Conservation (phyloP, 1,140 invertebrate species). For the Pachyrhynchus sulphureomaculatus region DNA sequence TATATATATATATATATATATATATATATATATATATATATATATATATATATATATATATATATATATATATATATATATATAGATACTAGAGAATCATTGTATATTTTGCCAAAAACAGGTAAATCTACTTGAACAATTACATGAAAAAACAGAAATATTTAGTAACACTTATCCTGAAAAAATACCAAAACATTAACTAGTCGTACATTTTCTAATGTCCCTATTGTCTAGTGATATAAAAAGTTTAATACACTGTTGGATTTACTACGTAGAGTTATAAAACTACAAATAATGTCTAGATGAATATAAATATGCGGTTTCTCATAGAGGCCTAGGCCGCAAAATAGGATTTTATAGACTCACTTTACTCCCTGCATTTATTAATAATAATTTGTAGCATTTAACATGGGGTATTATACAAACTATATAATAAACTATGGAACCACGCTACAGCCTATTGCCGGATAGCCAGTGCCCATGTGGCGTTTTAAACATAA, state of each 20-base stretch:
- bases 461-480: too few relatives aligned
- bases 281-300: constrained; percentile 24
- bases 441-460: too few relatives aligned
- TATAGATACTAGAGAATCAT: too few relatives aligned
- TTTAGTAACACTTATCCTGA: not conserved
- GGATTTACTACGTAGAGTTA: constrained; percentile 7
- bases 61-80: too few relatives aligned
- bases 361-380: not conserved
- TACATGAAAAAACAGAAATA: constrained; percentile 2
- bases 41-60: too few relatives aligned
- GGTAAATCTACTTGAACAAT: not conserved
- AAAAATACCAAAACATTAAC: constrained; percentile 15
- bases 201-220: constrained; percentile 16
- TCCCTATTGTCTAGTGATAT: constrained; percentile 21
- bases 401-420: not conserved
- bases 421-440: not conserved
- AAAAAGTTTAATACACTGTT: constrained; percentile 2
- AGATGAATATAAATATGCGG: constrained; percentile 20
- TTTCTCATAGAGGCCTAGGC: not conserved
- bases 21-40: too few relatives aligned
- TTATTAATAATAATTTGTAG: not conserved
- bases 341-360: not conserved
- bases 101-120: too few relatives aligned
- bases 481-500: too few relatives aligned
- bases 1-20: too few relatives aligned